Evolutionary conservation across 2,797 vertebrate species (phyloP).

Genomic region (Characodon lateralis): DNA sequence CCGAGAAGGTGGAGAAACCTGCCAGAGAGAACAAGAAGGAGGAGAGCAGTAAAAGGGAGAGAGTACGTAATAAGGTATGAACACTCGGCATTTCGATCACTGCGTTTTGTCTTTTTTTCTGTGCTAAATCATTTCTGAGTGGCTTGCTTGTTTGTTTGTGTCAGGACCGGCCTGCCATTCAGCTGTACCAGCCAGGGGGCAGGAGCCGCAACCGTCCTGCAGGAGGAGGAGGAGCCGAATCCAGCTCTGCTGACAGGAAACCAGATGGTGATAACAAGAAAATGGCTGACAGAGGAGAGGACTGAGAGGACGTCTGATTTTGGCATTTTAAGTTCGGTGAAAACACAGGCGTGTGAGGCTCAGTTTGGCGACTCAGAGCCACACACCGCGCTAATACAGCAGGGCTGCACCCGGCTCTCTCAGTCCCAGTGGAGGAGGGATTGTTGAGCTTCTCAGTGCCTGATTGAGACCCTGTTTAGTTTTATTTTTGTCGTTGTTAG

Average conservation of each 20-base stretch:
- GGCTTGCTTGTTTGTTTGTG: conserved; percentile 26
- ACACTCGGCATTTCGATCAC: background rate
- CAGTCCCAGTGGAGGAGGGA: conserved; percentile 53
- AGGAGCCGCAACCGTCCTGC: conserved; percentile 83
- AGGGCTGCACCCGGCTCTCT: conserved; percentile 54
- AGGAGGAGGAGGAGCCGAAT: conserved; percentile 75
- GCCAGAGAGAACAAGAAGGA: conserved; percentile 89
- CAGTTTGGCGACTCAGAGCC: conserved; percentile 34
- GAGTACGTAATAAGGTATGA: conserved; percentile 93
- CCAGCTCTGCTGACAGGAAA: conserved; percentile 82
- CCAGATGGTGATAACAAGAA: conserved; percentile 85
- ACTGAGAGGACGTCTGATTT: conserved; percentile 70
- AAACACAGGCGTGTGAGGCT: conserved; percentile 53
- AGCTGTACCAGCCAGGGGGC: conserved; percentile 94
- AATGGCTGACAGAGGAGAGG: conserved; percentile 85
- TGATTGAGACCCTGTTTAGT: conserved; percentile 66
- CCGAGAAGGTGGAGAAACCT: conserved; percentile 83
- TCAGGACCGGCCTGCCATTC: conserved; percentile 97
- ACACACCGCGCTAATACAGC: conserved; percentile 30
- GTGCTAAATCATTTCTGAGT: conserved; percentile 6
- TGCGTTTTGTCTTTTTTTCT: accelerated
- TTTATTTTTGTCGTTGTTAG: conserved; percentile 44
- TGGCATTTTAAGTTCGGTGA: conserved; percentile 32
- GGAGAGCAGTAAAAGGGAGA: conserved; percentile 88
- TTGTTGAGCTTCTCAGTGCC: conserved; percentile 69